These are phyloP conservation scores for Callorhinus ursinus DNA, from an alignment of 2,113 vertebrate genomes.

Conservation along the genomic window DNA sequence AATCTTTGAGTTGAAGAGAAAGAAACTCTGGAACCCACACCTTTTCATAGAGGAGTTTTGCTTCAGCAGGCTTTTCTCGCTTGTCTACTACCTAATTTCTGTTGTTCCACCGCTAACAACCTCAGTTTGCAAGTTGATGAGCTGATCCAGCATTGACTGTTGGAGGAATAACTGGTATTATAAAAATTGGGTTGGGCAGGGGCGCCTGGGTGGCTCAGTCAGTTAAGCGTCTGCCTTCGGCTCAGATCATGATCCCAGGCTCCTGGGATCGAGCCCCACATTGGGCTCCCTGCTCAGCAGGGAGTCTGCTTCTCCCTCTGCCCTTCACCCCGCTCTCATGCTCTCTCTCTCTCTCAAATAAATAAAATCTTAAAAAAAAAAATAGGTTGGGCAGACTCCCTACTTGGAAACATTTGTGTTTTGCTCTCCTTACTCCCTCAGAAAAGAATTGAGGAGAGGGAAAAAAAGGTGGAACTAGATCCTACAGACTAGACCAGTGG, in stretches of 20 bases:
- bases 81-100: conserved; percentile 58
- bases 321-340: no score
- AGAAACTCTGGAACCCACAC: conserved; percentile 38
- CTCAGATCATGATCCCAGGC: no score
- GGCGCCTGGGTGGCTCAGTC: no score
- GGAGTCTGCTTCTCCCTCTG: no score
- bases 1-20: conserved; percentile 27
- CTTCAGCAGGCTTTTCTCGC: conserved; percentile 66
- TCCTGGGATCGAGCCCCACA: no score
- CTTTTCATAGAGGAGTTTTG: conserved; percentile 54
- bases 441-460: not conserved
- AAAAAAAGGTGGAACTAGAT: not conserved
- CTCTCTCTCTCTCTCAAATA: no score
- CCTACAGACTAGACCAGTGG: not conserved
- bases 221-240: no score
- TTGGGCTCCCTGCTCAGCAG: no score
- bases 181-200: not conserved
- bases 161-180: conserved; percentile 11
- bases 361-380: no score
- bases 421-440: not conserved
- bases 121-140: conserved; percentile 10
- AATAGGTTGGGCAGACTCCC: not conserved
- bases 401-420: not conserved
- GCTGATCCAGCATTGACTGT: not conserved
- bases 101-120: not conserved